Conservation (phyloP, 2,888 invertebrate genomes). For the Monoplex corrugatus region DNA sequence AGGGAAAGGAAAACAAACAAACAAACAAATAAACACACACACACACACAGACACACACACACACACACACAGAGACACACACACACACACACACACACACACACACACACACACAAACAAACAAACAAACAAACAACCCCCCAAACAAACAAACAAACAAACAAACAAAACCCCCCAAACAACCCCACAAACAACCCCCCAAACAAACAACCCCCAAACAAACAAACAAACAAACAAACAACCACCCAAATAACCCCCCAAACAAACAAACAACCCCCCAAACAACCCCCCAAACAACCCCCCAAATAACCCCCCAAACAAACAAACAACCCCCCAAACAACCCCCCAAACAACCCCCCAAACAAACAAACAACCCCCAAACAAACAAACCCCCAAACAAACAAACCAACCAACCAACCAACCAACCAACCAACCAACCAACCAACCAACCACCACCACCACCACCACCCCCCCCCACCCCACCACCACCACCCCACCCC, state of each 20-base stretch:
- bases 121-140: not conserved
- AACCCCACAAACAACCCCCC: not conserved
- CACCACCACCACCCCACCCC: not conserved
- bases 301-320: not conserved
- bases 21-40: slow-evolving; percentile 34
- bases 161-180: not conserved
- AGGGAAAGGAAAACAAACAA: not conserved
- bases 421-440: not conserved
- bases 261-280: not conserved
- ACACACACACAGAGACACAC: slow-evolving; percentile 38
- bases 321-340: not conserved
- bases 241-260: not conserved
- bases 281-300: not conserved
- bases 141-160: not conserved
- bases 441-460: no score
- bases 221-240: not conserved
- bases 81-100: not conserved
- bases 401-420: not conserved
- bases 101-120: not conserved
- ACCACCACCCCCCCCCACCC: not conserved
- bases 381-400: not conserved
- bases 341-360: not conserved
- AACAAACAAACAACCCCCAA: not conserved
- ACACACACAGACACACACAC: slow-evolving; percentile 42
- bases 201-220: not conserved